Conservation (phyloP, 2,888 invertebrate genomes). For the Odontocolon sp. region DNA sequence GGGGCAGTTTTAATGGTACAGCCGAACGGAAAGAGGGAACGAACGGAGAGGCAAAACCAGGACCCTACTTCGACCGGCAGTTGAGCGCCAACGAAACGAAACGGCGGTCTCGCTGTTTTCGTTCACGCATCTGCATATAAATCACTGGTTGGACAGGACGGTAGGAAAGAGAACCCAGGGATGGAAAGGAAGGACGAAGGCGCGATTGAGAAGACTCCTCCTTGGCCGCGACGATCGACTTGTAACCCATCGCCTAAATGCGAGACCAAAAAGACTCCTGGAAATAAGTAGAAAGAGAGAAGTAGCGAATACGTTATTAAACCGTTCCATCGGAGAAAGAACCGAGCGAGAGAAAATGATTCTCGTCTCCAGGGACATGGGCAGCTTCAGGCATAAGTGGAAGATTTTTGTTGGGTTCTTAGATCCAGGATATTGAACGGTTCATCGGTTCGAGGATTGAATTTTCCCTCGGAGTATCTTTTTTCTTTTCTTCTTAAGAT, state of each 20-base stretch:
- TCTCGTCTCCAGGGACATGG: neutral
- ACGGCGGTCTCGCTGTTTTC: conserved; percentile 51
- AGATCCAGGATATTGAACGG: too few species aligned
- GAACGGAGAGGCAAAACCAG: conserved; percentile 43
- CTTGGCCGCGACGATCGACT: too few species aligned
- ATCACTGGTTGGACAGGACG: conserved; percentile 73
- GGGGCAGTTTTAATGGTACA: conserved; percentile 71
- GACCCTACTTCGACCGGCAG: conserved; percentile 12
- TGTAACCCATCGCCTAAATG: neutral
- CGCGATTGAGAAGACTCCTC: conserved; percentile 7
- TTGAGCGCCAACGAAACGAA: conserved; percentile 21
- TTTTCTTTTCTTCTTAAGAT: neutral
- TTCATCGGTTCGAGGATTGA: too few species aligned
- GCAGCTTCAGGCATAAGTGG: too few species aligned
- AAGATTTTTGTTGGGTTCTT: too few species aligned
- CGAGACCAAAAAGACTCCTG: neutral
- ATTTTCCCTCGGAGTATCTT: too few species aligned
- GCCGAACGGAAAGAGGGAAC: conserved; percentile 61
- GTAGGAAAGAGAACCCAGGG: neutral
- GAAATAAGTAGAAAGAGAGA: neutral
- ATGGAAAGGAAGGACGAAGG: conserved; percentile 14
- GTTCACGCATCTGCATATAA: conserved; percentile 77
- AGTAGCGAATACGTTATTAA: neutral
- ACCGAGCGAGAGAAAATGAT: neutral
- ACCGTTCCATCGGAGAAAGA: neutral